Evolutionary conservation across 1,140 invertebrate genomes (phyloP), one percentile per base, ranked within the genome.

Genomic region (Semibalanus balanoides): DNA sequence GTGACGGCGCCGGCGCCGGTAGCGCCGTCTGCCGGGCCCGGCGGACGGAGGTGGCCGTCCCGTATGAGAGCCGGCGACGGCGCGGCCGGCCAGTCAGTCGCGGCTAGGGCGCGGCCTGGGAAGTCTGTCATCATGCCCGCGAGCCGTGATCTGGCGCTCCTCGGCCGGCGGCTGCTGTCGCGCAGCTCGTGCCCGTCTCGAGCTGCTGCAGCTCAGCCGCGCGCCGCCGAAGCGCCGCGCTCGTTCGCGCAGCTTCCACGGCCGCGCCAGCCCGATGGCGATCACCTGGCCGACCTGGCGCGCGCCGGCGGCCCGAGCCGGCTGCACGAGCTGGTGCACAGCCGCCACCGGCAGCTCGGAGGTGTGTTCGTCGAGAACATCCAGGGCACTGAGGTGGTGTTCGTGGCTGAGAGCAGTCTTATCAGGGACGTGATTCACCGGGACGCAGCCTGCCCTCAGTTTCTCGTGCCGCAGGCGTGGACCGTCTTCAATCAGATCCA

Each of bases 381-480:
- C 22, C 90, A 89, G n/a, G 85, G 86, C 1, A 84, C 88, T 28
- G 85, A 88, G 77, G 87, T 87, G 11, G 86, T 94, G 70, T 94
- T 94, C 81, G 83, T 94, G 9, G 88, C 88, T 73, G 89, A 91
- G 79, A 86, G 89, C 0, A 83, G 86, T 25, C 84, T 89, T 35
- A 93, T 93, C 82, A 87, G 89, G 76, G 83, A 85, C 25, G 87
- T 94, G 27, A 94, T 93, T 82, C 81, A 86, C 11, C 83, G 89
- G 19, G 93, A 95, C 86, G 93, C 92, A 76, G 88, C 89, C 80
- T 89, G 89, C 81, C 93, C 93, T 0, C 84, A 84, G 74, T 92
- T 94, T 83, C 87, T 93, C 79, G 82, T 94, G 78, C 93, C 93
- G 3, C 91, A 94, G 81, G 86, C 92, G 3, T 95, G 93, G 93